Conservation (phyloP, 2,888 invertebrate genomes). For the Acrocera orbiculus region DNA sequence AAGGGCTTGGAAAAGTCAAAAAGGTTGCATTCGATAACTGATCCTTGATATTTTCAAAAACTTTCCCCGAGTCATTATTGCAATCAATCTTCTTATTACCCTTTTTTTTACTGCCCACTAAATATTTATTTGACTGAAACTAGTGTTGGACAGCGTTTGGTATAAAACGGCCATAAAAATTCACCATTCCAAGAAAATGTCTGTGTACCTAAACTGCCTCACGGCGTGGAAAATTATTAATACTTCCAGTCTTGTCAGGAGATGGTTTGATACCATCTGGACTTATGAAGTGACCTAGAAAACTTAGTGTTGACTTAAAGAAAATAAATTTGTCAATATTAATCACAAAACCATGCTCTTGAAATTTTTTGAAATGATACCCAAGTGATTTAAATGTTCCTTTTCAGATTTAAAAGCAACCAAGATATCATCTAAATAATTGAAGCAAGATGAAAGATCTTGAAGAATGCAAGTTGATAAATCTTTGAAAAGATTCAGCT, state of each 20-base stretch:
- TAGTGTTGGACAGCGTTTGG: neutral
- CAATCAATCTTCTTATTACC: neutral
- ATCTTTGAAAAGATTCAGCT: no score
- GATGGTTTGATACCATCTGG: neutral
- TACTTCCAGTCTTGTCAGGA: neutral
- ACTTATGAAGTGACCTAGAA: neutral
- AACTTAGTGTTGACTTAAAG: neutral
- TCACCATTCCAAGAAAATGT: neutral
- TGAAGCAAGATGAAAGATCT: no score
- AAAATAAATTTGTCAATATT: neutral
- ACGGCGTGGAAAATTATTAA: neutral
- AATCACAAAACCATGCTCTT: neutral
- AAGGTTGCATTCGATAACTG: neutral
- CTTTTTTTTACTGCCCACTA: neutral
- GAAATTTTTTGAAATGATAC: neutral
- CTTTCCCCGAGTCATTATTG: neutral
- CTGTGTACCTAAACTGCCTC: neutral
- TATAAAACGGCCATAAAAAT: constrained; percentile 2
- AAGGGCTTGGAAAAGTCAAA: neutral
- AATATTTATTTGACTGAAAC: neutral
- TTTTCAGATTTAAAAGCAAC: no score
- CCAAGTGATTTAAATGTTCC: no score
- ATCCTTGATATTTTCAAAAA: neutral
- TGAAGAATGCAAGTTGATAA: no score
- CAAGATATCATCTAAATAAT: no score